These are phyloP conservation scores for Emydoidea blandingii DNA, from an alignment of 2,797 vertebrate genomes.

Conservation along the genomic window DNA sequence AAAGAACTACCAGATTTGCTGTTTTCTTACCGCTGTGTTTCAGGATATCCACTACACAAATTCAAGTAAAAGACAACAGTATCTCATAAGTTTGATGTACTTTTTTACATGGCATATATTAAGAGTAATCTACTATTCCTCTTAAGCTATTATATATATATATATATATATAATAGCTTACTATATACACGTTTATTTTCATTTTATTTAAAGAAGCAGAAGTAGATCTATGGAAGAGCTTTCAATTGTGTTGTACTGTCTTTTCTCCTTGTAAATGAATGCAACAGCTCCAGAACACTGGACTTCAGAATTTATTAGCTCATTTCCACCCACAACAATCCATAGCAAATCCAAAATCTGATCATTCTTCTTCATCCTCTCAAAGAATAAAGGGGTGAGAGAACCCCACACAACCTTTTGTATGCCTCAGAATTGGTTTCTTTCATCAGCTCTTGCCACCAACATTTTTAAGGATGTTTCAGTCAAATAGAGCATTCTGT, in stretches of 20 bases:
- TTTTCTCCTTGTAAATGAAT: not conserved
- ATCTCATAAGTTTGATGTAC: not conserved
- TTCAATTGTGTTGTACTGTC: not conserved
- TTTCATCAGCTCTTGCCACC: slow-evolving; percentile 73
- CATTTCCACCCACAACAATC: not conserved
- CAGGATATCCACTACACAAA: not conserved
- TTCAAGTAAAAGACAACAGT: not conserved
- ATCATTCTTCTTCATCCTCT: slow-evolving; percentile 45
- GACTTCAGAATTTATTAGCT: not conserved
- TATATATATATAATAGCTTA: not conserved
- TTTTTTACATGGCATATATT: not conserved
- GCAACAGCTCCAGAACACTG: rapidly evolving
- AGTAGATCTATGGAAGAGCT: not conserved
- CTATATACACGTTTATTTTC: not conserved
- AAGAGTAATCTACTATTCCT: not conserved
- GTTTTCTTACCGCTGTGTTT: not conserved
- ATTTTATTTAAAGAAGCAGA: not conserved
- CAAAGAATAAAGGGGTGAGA: slow-evolving; percentile 48
- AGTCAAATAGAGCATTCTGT: slow-evolving; percentile 67
- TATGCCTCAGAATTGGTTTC: slow-evolving; percentile 69
- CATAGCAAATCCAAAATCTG: not conserved
- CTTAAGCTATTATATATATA: not conserved
- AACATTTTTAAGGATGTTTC: slow-evolving; percentile 73
- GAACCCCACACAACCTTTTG: slow-evolving; percentile 68
- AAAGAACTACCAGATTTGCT: not conserved